Base-by-base conservation (phyloP, 1,140 invertebrate species). In the Pogonus chalceus region DNA sequence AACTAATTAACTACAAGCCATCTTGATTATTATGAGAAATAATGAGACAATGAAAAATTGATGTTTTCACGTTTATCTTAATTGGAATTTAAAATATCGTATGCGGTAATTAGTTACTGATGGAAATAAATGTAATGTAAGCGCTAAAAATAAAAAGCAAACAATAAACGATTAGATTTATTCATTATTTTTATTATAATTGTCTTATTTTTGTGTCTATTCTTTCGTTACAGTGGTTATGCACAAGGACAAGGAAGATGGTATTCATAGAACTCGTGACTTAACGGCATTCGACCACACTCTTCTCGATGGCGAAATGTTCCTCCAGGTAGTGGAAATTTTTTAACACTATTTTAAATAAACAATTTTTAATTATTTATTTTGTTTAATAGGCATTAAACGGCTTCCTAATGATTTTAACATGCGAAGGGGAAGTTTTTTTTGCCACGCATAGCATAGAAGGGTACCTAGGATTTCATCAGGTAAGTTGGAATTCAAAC, bases 391-490 rank as follows among this genome's bases (percentile, higher is more conserved):
- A 98, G 93, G 95, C 96, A 60, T 79, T 99, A 68, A 98, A 98
- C 77, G 96, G 96, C 59, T 99, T 99, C 79, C 81, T 99, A 68
- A 88, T 99, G 78, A 96, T 98, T 67, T 79, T 99, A 51, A 96
- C 92, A 51, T 96, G 94, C 76, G 92, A 98, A 71, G 95, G 95
- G 51, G 96, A 99, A 75, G 94, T 99, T 20, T 98, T 98, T 79
- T 99, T 96, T 77, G 94, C 95, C 35, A 98, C 95, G 37, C 90
- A 98, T 77, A 98, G 92, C 72, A 98, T 99, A 69, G 96, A 99
- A 80, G 96, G 91, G 73, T 99, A 98, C 80, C 82, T 99, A 62
- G 96, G 96, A 67, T 99, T 99, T 81, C 95, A 98, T 82, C 96
- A 99, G 88, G 96, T 98, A 80, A 79, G 54, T 54, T 37, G 47